Evolutionary conservation across 2,888 invertebrate genomes (phyloP).

Genomic region (Mimas tiliae): DNA sequence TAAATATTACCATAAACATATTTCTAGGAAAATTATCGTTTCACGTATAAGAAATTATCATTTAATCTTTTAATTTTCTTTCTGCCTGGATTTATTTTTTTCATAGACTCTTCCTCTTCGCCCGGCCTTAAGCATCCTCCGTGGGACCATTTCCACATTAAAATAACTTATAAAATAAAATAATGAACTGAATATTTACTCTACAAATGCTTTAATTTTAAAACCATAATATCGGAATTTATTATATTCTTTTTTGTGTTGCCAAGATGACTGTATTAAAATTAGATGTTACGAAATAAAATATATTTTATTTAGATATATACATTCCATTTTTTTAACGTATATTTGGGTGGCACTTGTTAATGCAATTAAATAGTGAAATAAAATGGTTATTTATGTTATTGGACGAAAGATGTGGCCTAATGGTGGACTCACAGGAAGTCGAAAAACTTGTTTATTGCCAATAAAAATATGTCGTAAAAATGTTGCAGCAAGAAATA

Average conservation of each 20-base stretch:
- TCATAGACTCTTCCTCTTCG: too few species aligned
- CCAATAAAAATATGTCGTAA: slow-evolving; percentile 48
- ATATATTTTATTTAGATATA: background rate
- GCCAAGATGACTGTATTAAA: background rate
- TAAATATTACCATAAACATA: too few species aligned
- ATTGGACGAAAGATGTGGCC: slow-evolving; percentile 35
- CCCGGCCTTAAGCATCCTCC: too few species aligned
- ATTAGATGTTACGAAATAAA: background rate
- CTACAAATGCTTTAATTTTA: too few species aligned
- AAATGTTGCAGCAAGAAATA: slow-evolving; percentile 35
- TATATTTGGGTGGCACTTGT: slow-evolving; percentile 29
- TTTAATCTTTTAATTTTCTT: too few species aligned
- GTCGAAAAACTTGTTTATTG: slow-evolving; percentile 43
- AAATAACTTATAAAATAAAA: too few species aligned
- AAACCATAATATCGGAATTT: background rate
- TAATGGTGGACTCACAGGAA: slow-evolving; percentile 37
- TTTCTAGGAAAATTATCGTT: too few species aligned
- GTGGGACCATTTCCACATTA: too few species aligned
- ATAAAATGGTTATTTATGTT: slow-evolving; percentile 39
- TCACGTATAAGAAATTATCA: too few species aligned
- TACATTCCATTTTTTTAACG: background rate
- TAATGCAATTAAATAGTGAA: slow-evolving; percentile 37
- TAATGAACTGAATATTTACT: too few species aligned
- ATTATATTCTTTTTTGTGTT: background rate
- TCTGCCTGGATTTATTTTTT: too few species aligned